Evolutionary conservation across 2,888 invertebrate genomes (phyloP).

Genomic region (Parapristionchus giblindavisi): DNA sequence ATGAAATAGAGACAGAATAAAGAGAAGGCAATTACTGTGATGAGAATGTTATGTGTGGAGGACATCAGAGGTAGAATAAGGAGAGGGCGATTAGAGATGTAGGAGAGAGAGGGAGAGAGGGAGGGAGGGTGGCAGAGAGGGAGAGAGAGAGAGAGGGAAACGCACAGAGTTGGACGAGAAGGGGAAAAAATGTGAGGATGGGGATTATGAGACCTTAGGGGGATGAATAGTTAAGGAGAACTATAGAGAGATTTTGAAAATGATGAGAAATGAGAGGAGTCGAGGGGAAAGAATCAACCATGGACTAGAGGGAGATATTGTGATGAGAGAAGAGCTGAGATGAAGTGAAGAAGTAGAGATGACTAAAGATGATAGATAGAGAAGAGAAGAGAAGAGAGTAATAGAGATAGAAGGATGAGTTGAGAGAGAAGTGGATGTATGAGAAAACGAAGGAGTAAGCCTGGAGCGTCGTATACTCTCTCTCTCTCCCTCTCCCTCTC

Average conservation of each 20-base stretch:
- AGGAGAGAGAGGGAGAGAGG: background rate
- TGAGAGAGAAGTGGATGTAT: background rate
- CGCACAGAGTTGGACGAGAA: background rate
- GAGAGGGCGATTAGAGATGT: no score
- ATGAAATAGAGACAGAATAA: background rate
- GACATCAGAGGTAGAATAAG: no score
- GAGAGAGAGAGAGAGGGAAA: background rate
- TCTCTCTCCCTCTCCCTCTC: no score
- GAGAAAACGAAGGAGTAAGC: no score
- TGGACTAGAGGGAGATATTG: background rate
- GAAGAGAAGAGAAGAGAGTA: background rate
- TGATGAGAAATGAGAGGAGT: constrained; percentile 7
- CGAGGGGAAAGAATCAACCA: background rate
- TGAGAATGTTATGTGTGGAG: no score
- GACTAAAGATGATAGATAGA: background rate
- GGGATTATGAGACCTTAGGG: background rate
- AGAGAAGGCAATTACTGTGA: constrained; percentile 34
- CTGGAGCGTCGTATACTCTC: no score
- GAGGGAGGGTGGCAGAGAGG: no score
- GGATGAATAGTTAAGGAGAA: background rate
- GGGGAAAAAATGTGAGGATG: background rate
- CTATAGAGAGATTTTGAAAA: constrained; percentile 3
- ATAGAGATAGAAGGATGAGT: background rate
- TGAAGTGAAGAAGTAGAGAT: constrained; percentile 2
- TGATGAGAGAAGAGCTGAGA: background rate